Evolutionary conservation across 2,888 invertebrate species (phyloP).

Genomic region (Cephus rjabovi): DNA sequence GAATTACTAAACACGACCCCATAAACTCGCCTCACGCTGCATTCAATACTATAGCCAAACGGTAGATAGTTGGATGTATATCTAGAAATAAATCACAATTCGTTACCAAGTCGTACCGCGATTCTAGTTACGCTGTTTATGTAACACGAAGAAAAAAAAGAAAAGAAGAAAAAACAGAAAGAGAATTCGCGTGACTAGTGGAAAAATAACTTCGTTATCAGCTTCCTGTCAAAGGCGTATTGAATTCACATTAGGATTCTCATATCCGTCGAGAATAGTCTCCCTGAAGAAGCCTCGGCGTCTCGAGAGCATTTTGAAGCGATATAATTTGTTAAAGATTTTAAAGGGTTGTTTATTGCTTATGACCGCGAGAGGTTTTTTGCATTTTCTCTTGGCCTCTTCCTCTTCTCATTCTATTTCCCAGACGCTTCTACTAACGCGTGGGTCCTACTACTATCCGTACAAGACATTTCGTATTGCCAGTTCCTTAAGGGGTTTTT

Average conservation of each 20-base stretch:
- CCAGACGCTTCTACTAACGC: background rate
- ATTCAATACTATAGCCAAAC: constrained; percentile 43
- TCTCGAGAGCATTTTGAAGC: constrained; percentile 23
- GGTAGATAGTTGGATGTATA: constrained; percentile 55
- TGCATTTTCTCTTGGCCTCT: background rate
- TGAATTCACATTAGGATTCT: background rate
- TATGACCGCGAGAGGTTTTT: constrained; percentile 15
- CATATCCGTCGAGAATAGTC: background rate
- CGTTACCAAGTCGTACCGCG: constrained; percentile 46
- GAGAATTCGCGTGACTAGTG: background rate
- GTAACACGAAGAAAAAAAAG: background rate
- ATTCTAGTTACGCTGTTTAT: background rate
- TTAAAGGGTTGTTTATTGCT: constrained; percentile 24
- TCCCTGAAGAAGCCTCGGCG: constrained; percentile 11
- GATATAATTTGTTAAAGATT: constrained; percentile 32
- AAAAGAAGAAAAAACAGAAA: background rate
- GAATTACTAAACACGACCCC: background rate
- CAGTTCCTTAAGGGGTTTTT: background rate
- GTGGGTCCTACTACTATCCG: background rate
- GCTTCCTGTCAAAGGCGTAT: background rate
- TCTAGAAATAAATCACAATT: constrained; percentile 59
- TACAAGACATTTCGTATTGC: background rate
- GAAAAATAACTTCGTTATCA: background rate
- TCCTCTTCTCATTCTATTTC: background rate
- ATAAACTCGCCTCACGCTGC: constrained; percentile 36